Evolutionary conservation across 2,888 invertebrate species (phyloP), one percentile per base, ranked within the genome.

Genomic region (Pollenia labialis): DNA sequence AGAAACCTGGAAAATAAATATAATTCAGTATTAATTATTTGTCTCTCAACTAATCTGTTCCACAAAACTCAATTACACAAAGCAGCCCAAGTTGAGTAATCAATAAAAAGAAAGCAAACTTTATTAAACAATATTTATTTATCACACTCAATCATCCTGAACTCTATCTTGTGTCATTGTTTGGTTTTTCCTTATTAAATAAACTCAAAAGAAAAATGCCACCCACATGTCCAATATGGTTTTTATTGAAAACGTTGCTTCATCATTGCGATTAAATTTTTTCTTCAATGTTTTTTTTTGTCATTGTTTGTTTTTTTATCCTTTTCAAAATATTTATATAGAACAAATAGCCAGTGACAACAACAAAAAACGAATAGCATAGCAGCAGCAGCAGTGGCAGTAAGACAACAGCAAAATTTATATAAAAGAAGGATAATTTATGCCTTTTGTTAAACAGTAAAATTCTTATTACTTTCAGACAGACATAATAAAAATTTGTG

Each of bases 21-120:
- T 82, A 87, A 84, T 87, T 85, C 72, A 82, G 56, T 81, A 68
- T 75, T 85, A 75, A 87, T 88, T 83, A 87, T 81, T 64, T 79
- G 44, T 74, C 60, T 80, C 52, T n/a, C 42, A 50, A 9, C 12
- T 58, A 66, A 84, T 58, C 42, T 46, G 48, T 32, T 42, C 6
- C 6, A 46, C 4, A 46, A 56, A 12, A 60, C 18, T 18, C 56
- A 69, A 64, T 52, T 69, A 69, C 16, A 44, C 3, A 71, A 58
- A 56, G 48, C 48, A 52, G 32, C 2, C 32, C 6, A 56, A 58
- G 44, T 60, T 8, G 7, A 16, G 14, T 54, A 50, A 46, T 66
- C 72, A 60, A 76, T 68, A 64, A 81, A 85, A 18, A 18, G 10
- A 4, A 23, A 1, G 54, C 46, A 42, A 60, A 48, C 60, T 60